Base-by-base conservation (phyloP, 2,113 vertebrate species). In the Lepus europaeus region DNA sequence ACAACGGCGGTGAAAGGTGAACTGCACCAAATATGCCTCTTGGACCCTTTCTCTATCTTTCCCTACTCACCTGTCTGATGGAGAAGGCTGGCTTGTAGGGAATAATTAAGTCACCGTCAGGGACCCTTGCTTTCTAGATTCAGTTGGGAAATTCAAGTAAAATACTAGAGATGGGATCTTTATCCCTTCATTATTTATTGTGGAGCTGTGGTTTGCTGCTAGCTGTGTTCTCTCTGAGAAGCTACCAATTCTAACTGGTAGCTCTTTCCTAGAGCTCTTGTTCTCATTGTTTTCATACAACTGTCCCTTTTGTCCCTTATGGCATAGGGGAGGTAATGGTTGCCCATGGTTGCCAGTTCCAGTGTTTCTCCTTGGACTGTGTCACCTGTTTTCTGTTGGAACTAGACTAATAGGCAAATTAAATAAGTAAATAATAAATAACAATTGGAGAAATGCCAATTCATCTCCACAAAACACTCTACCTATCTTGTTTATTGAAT, bases 341-440 rank as follows among this genome's bases (percentile, higher is more conserved):
- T 49, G 82, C 39, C 11, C 10, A 31, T 68, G 13, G 7, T 74
- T 59, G 9, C 13, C 29, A 53, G 45, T 69, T 29, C 3, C 16
- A 84, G 8, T 7, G 5, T 91, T 82, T 33, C 51, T 17, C 6
- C 53, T 84, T 79, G 45, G 16, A 82, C 4, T 51, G 76, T 59
- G 11, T 5, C 16, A 22, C 45, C 2, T 78, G 51, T 87, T 94
- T 94, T 53, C 36, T 63, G 22, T 70, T n/a, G 68, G n/a, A 33
- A 13, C 29, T 45, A 7, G 19, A 91, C 8, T 72, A 23, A 90
- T 14, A 64, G 16, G 16, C 23, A 73, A n/a, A 53, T 74, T n/a
- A 87, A 84, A 87, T 10, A 92, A 87, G 59, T 39, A 82, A 93
- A 94, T 45, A 45, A 78, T 61, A 66, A 77, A 59, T 45, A 81